A percentile compares a stretch with the other conserved stretches of the same genome.
Conservation (phyloP, 2,113 vertebrate species). For the Struthio camelus region DNA sequence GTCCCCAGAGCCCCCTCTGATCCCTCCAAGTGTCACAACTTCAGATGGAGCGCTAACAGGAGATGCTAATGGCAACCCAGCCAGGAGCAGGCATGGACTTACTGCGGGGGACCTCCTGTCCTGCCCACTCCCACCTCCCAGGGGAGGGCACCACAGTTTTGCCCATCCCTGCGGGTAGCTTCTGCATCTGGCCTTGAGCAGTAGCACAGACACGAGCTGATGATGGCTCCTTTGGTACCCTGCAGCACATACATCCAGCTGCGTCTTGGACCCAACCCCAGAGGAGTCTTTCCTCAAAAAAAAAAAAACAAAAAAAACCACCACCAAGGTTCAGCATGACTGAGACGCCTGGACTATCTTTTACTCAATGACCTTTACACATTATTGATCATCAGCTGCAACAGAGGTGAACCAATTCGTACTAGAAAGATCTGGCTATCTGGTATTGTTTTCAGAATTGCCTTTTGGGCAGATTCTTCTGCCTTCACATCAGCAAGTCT, state of each 20-base stretch:
- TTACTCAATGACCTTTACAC: neutral
- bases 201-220: neutral
- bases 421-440: neutral
- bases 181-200: neutral
- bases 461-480: neutral
- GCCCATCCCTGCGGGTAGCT: neutral
- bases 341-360: neutral
- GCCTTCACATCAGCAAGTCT: neutral
- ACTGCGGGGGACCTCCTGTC: fast-evolving
- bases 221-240: neutral
- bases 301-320: neutral
- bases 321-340: neutral
- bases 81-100: neutral
- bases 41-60: neutral
- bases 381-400: neutral
- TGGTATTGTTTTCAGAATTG: neutral
- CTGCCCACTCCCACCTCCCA: neutral
- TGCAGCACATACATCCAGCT: neutral
- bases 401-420: neutral
- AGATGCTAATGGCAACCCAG: neutral
- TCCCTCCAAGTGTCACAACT: neutral
- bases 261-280: neutral
- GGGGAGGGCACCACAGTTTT: neutral
- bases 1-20: neutral
- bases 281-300: neutral